Conservation (phyloP, 92 coral and sea anemone species). For the Meandrina meandrites region DNA sequence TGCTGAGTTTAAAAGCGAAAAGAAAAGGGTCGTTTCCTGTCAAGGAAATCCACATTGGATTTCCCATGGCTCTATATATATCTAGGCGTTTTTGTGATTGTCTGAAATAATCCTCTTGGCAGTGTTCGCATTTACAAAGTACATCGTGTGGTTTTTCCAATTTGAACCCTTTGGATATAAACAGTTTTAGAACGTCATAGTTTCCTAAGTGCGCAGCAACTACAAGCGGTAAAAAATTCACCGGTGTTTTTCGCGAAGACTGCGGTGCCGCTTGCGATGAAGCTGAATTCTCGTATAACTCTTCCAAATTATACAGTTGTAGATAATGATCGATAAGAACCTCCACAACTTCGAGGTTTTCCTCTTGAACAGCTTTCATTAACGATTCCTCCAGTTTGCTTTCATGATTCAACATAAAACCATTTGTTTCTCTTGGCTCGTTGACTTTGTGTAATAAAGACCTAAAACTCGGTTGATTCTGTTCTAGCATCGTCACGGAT, state of each 20-base stretch:
- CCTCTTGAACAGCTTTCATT: slow-evolving; percentile 79
- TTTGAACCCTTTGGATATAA: slow-evolving; percentile 81
- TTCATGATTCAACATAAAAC: slow-evolving; percentile 73
- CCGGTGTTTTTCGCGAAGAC: slow-evolving; percentile 41
- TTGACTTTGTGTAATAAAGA: slow-evolving; percentile 28
- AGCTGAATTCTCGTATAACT: slow-evolving; percentile 34
- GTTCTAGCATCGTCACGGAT: slow-evolving; percentile 14
- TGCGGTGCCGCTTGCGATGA: slow-evolving; percentile 25
- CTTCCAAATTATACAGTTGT: slow-evolving; percentile 62
- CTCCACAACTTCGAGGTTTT: slow-evolving; percentile 61
- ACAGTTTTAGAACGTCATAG: slow-evolving; percentile 78
- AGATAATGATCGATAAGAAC: slow-evolving; percentile 76
- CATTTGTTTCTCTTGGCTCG: slow-evolving; percentile 68
- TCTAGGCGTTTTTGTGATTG: slow-evolving; percentile 90
- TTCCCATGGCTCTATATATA: slow-evolving; percentile 83
- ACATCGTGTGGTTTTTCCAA: slow-evolving; percentile 88
- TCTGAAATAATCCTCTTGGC: slow-evolving; percentile 74
- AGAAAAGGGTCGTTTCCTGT: slow-evolving; percentile 84
- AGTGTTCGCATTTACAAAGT: slow-evolving; percentile 82
- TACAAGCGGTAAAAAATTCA: slow-evolving; percentile 85
- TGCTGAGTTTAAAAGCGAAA: slow-evolving; percentile 82
- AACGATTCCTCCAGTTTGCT: slow-evolving; percentile 74
- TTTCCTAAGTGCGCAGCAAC: slow-evolving; percentile 93
- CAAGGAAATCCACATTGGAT: slow-evolving; percentile 89
- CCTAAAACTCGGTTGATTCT: slow-evolving; percentile 16